These are phyloP conservation scores for Indicator indicator DNA, from an alignment of 2,113 vertebrate species.

Conservation along the genomic window DNA sequence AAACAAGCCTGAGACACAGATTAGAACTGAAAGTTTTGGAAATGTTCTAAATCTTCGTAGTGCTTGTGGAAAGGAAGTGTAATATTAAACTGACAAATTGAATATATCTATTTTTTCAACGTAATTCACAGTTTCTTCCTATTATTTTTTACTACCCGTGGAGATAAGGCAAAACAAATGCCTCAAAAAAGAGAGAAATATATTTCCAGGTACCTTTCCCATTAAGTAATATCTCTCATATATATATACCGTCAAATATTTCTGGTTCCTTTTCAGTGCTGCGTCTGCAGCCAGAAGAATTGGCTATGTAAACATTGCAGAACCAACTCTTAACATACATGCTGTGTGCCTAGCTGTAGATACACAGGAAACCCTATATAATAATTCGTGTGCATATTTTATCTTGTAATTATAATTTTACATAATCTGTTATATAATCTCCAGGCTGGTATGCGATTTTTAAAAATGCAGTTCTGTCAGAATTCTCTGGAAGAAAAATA, in stretches of 20 bases:
- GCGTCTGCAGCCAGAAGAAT: neutral
- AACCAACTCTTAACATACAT: neutral
- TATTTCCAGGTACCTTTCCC: conserved; percentile 73
- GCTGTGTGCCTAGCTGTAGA: neutral
- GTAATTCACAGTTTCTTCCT: conserved; percentile 79
- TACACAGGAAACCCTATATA: conserved; percentile 1
- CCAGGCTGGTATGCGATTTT: conserved; percentile 32
- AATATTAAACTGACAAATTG: conserved; percentile 82
- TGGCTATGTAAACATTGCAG: conserved; percentile 14
- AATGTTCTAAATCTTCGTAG: conserved; percentile 73
- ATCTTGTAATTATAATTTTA: conserved; percentile 45
- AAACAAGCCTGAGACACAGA: conserved; percentile 63
- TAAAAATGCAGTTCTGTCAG: conserved; percentile 29
- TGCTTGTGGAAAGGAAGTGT: conserved; percentile 65
- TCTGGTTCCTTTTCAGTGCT: conserved; percentile 8
- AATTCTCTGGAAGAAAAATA: conserved; percentile 54
- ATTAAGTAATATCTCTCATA: conserved; percentile 71
- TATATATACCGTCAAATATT: conserved; percentile 61
- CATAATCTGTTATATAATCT: conserved; percentile 44
- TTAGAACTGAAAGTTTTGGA: conserved; percentile 75
- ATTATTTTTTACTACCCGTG: conserved; percentile 77
- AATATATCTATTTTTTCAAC: conserved; percentile 59
- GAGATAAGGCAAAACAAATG: conserved; percentile 82
- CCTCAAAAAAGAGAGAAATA: conserved; percentile 67
- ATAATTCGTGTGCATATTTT: conserved; percentile 45